Evolutionary conservation across 2,888 invertebrate species (phyloP), one percentile per base, ranked within the genome.

Genomic region (Lochmaea crataegi): DNA sequence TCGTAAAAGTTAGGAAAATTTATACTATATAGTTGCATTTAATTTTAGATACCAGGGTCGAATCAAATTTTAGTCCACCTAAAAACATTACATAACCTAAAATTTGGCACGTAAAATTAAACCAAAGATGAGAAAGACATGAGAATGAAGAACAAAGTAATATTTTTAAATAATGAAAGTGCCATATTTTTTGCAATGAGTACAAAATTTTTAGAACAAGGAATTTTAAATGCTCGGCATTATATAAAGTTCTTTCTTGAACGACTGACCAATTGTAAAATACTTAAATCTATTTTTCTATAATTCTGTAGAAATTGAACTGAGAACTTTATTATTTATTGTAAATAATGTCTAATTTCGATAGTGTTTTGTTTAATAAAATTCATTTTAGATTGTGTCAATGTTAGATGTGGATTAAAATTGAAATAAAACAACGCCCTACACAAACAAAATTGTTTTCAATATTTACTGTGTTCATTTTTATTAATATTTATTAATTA

Each of bases 1-100:
- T 82, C 80, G 80, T 80, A 77, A 77, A 64, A 70, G 67, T 77
- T 82, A 82, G 80, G 79, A 79, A 82, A 82, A 80, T 83, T 82
- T 82, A 78, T 81, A 80, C 80, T 81, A 81, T 79, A 5, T 12
- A 12, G 14, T 80, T 80, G 76, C 78, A 76, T 80, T 80, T 80
- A 76, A 69, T 79, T 76, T 78, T 75, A 77, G 75, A 72, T 75
- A 75, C 18, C 26, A 4, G 68, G 57, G 22, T 57, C 18, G 26
- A 16, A 11, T 5, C 14, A 6, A 26, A 57, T n/a, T 48, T 48
- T 48, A n/a, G n/a, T 48, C n/a, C 48, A 48, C 48, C 6, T n/a
- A 38, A n/a, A n/a, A 48, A 14, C 48, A 48, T 48, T 48, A 48
- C 48, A 48, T 48, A 48, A 48, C 14, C 48, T 48, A 48, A 48